Evolutionary conservation across 2,797 vertebrate species (phyloP).

Genomic region (Acridotheres tristis): DNA sequence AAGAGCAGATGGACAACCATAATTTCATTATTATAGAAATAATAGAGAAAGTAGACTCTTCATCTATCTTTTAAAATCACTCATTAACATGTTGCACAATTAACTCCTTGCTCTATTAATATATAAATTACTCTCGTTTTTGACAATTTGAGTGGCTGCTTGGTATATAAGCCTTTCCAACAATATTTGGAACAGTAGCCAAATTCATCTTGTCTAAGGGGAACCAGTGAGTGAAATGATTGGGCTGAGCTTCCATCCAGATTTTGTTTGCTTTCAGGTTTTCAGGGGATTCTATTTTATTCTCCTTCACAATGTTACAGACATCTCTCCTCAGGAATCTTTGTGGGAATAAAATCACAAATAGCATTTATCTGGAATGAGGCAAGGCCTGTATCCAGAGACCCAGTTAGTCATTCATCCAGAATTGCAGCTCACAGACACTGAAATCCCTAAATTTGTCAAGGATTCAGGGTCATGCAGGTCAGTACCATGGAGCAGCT

Average conservation of each 20-base stretch:
- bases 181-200: not conserved
- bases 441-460: not conserved
- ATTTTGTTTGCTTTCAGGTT: not conserved
- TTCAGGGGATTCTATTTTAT: not conserved
- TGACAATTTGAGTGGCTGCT: not conserved
- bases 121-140: not conserved
- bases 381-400: not conserved
- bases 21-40: constrained; percentile 53
- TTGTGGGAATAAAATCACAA: not conserved
- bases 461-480: not conserved
- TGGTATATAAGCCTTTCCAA: not conserved
- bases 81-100: not conserved
- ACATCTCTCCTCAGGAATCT: not conserved
- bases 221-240: not conserved
- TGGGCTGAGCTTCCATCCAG: not conserved
- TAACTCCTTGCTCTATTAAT: not conserved
- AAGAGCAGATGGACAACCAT: constrained; percentile 56
- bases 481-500: not conserved
- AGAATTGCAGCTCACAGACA: not conserved
- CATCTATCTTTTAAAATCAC: not conserved
- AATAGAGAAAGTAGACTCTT: constrained; percentile 7
- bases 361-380: not conserved
- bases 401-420: not conserved
- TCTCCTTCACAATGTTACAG: not conserved
- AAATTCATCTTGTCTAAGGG: not conserved